Evolutionary conservation across 2,888 invertebrate genomes (phyloP).

Genomic region (Lycaena phlaeas): DNA sequence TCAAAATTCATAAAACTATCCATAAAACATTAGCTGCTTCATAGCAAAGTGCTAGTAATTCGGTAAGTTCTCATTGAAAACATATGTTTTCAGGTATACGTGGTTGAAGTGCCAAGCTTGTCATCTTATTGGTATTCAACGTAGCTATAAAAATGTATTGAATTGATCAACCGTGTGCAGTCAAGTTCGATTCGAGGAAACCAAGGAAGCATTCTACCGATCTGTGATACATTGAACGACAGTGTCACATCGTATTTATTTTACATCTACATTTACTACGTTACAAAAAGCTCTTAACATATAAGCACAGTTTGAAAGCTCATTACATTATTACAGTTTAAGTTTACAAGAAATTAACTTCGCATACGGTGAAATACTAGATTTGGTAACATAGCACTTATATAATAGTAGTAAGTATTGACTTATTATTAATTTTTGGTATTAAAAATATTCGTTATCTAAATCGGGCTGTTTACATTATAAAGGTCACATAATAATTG

Average conservation of each 20-base stretch:
- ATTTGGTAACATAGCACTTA: too few relatives aligned
- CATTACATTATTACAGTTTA: constrained; percentile 24
- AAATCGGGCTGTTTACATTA: too few relatives aligned
- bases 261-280: constrained; percentile 40
- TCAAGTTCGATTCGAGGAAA: constrained; percentile 26
- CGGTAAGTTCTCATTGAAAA: background rate
- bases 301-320: constrained; percentile 59
- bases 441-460: too few relatives aligned
- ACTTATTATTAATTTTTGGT: too few relatives aligned
- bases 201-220: constrained; percentile 25
- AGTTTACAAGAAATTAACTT: too few relatives aligned
- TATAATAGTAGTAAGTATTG: too few relatives aligned
- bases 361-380: too few relatives aligned
- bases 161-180: constrained; percentile 18
- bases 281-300: constrained; percentile 63
- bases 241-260: constrained; percentile 30
- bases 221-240: constrained; percentile 22
- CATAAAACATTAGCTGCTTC: too few relatives aligned
- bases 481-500: too few relatives aligned
- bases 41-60: too few relatives aligned
- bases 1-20: too few relatives aligned
- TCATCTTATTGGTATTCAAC: background rate
- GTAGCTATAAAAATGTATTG: constrained; percentile 4
- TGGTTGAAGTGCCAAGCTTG: background rate
- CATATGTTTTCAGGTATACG: background rate